Evolutionary conservation across 2,113 vertebrate species (phyloP), one percentile per base, ranked within the genome.

Genomic region (Corydoras sp.): DNA sequence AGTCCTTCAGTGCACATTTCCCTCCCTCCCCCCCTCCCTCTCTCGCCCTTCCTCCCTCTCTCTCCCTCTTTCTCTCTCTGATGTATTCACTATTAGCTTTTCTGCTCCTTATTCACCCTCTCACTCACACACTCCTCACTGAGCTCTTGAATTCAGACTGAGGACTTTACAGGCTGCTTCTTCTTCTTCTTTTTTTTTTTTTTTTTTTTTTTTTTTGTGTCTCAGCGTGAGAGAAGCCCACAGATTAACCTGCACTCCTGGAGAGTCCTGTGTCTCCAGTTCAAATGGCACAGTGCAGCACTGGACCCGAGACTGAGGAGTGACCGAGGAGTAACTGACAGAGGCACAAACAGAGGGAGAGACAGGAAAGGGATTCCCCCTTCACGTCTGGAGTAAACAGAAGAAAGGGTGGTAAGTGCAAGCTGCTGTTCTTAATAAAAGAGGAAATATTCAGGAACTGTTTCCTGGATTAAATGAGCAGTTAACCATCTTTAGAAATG

Each of bases 321-420:
- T 29, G 32, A 65, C 73, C 58, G 14, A 69, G 68, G 65, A 73
- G 49, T 69, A 72, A 76, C 61, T 79, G 69, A 79, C 60, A 58
- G 24, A 65, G 59, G 54, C 15, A 1, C 2, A 71, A 62, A 75
- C 18, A 71, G 32, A 62, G 24, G 53, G 58, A 69, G 50, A 55
- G 62, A 30, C 30, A 53, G 55, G 63, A 74, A 71, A 59, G 75
- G 77, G 77, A 72, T 71, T 78, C 74, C 74, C 77, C 74, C 77
- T 68, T 56, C 14, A 15, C 7, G 14, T 58, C 9, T 65, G 73
- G 73, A 72, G 68, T 66, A 69, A 51, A 68, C 70, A 62, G 29
- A 51, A 32, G 64, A 69, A 51, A 72, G 68, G 15, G 70, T 60
- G 77, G 77, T 79, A 72, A 79, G 77, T 59, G 32, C 12, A 32